Base-by-base conservation (phyloP, 2,888 invertebrate genomes). In the Cheilosia grossa region DNA sequence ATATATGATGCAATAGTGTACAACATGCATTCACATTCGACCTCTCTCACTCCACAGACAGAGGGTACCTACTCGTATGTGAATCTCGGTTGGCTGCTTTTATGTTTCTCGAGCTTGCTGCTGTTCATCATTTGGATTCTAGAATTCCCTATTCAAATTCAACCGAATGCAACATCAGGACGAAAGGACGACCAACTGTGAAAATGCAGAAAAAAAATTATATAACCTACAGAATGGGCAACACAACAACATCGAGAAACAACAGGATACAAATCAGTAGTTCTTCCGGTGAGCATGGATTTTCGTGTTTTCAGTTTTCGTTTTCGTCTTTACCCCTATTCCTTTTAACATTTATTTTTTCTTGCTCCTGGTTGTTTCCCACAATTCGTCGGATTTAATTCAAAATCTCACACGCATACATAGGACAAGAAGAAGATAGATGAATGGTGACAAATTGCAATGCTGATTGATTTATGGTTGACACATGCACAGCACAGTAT, bases 371-470 rank as follows among this genome's bases (percentile, higher is more conserved):
- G 51, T 58, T 69, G 53, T 79, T 37, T 15, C 13, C 69, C 64
- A 59, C 69, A 66, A 53, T 74, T 66, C 54, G 58, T 83, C 74
- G 70, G 70, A 80, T 80, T 83, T 80, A 83, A 80, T 66, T 80
- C 70, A 69, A 64, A 79, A 17, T 19, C 47, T 1, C 69, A 49
- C 53, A 13, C 24, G 13, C 4, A 24, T 24, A 24, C 13, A 51
- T 51, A 15, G 13, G 1, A 13, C 15, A 15, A 69, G 21, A 49
- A 53, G 51, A 67, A 59, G 83, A 80, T 59, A 58, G 69, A 80
- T 83, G 83, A 83, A 83, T 75, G 66, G 83, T 80, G 83, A 83
- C 83, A 83, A 83, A 83, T 83, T 83, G 80, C 83, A 75, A 40
- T 69, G 51, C 27, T 49, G 80, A 83, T 83, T 80, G 74, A 83